phyloP scores from a whole-genome alignment of 2,888 invertebrate species.

The Drosophila fulvimacula region DNA sequence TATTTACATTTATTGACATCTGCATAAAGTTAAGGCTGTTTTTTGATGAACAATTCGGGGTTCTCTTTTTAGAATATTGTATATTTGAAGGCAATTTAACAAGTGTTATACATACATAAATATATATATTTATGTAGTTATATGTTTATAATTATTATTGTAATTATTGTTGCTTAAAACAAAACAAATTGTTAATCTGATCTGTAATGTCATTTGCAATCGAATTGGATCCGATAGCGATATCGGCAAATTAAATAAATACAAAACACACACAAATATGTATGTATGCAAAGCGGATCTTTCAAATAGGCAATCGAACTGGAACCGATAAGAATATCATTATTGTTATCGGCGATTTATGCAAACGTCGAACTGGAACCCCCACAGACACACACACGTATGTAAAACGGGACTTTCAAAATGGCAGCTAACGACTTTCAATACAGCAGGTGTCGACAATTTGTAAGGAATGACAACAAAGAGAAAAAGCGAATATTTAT shows the following conservation, averaged over 20 bases:
- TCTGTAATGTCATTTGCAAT: conserved; percentile 69
- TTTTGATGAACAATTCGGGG: conserved; percentile 72
- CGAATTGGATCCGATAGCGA: conserved; percentile 58
- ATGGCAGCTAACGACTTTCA: conserved; percentile 12
- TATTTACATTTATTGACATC: conserved; percentile 47
- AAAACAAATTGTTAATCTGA: conserved; percentile 63
- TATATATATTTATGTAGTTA: conserved; percentile 12
- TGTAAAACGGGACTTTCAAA: conserved; percentile 3
- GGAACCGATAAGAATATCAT: conserved; percentile 32
- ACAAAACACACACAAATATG: conserved; percentile 28
- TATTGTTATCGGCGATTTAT: not conserved
- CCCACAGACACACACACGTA: conserved; percentile 8
- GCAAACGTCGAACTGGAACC: not conserved
- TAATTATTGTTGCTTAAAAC: conserved; percentile 72
- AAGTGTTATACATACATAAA: conserved; percentile 60
- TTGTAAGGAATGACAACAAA: conserved; percentile 4
- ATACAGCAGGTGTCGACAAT: conserved; percentile 8
- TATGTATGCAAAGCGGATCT: not conserved
- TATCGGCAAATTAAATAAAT: conserved; percentile 56
- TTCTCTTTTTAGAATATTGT: conserved; percentile 66
- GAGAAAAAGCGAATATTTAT: too few species aligned
- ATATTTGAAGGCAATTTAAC: conserved; percentile 69
- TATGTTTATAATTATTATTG: conserved; percentile 54
- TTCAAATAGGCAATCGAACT: conserved; percentile 61
- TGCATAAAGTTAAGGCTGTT: conserved; percentile 78